phyloP scores from a whole-genome alignment of 2,888 invertebrate genomes.

The Tenthredo mesomela region DNA sequence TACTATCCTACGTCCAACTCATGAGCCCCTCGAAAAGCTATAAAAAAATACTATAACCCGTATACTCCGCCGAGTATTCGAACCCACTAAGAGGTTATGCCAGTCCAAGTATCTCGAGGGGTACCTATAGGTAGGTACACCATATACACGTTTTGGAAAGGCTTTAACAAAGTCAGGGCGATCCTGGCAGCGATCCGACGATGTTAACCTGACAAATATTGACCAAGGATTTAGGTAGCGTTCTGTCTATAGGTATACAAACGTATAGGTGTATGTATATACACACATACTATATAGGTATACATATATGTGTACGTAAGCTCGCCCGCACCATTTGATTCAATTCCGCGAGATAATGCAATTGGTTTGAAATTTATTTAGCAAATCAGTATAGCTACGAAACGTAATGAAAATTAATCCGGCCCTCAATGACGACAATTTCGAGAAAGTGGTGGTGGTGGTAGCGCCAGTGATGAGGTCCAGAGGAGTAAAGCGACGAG shows the following conservation, averaged over 20 bases:
- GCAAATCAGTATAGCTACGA: conserved; percentile 30
- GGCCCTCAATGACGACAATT: conserved; percentile 34
- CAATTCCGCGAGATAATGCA: conserved; percentile 49
- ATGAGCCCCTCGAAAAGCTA: conserved; percentile 34
- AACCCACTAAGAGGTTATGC: conserved; percentile 41
- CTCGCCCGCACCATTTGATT: conserved; percentile 38
- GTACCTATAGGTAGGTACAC: conserved; percentile 7
- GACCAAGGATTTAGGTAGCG: conserved; percentile 42
- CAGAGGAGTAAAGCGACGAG: conserved; percentile 47
- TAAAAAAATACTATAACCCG: conserved; percentile 41
- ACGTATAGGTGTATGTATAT: conserved; percentile 4
- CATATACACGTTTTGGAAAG: conserved; percentile 36
- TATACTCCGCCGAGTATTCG: conserved; percentile 24
- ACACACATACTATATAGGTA: neutral
- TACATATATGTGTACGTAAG: neutral
- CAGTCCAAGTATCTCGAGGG: conserved; percentile 8
- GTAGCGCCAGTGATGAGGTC: conserved; percentile 43
- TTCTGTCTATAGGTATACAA: conserved; percentile 34
- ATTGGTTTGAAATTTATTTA: conserved; percentile 47
- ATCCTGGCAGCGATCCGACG: conserved; percentile 44
- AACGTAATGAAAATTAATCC: conserved; percentile 39
- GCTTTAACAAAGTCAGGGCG: conserved; percentile 39
- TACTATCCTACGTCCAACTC: conserved; percentile 17
- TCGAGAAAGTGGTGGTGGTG: conserved; percentile 23
- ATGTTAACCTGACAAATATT: conserved; percentile 48